Conservation (phyloP, 2,888 invertebrate species). For the Tetragonisca angustula region DNA sequence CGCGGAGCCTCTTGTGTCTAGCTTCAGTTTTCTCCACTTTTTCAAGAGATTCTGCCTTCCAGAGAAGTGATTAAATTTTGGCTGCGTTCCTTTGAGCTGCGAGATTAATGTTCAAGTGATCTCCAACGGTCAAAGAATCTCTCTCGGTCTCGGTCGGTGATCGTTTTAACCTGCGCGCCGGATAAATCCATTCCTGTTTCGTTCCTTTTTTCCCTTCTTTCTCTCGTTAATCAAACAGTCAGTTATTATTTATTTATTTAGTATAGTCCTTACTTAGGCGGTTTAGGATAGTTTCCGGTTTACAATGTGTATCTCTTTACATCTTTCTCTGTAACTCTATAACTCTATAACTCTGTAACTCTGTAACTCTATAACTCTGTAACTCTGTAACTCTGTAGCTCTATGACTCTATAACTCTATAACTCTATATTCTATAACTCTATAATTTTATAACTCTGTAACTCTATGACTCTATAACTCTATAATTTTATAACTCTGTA, state of each 20-base stretch:
- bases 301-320: too few relatives aligned
- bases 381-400: too few relatives aligned
- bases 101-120: slow-evolving; percentile 35
- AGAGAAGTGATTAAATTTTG: slow-evolving; percentile 21
- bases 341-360: too few relatives aligned
- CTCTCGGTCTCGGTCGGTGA: not conserved
- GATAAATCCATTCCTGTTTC: slow-evolving; percentile 16
- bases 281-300: too few relatives aligned
- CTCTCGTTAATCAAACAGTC: slow-evolving; percentile 25
- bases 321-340: too few relatives aligned
- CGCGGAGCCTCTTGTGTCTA: not conserved
- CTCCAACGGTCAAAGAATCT: slow-evolving; percentile 11
- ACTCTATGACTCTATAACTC: too few relatives aligned
- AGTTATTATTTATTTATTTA: slow-evolving; percentile 25
- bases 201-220: not conserved
- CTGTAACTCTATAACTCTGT: too few relatives aligned
- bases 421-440: too few relatives aligned
- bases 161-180: not conserved
- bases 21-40: not conserved
- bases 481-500: too few relatives aligned
- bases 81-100: not conserved
- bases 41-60: not conserved
- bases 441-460: too few relatives aligned
- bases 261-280: too few relatives aligned
- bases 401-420: too few relatives aligned